Evolutionary conservation across 2,888 invertebrate genomes (phyloP), one percentile per base, ranked within the genome.

Genomic region (Ophion obscuratus): DNA sequence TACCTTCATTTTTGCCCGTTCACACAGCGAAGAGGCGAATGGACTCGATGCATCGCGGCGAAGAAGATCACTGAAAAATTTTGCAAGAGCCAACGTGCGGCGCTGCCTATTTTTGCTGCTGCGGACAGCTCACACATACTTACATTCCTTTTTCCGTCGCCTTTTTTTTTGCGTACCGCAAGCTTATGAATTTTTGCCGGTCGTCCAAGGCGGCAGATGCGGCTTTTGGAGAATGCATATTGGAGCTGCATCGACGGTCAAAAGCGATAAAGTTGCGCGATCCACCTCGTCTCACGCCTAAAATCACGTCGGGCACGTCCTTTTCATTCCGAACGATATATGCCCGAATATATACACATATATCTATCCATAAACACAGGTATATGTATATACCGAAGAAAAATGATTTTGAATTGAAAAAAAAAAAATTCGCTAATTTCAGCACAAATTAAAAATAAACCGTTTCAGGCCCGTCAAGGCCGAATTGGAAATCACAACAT

Each of bases 161-260:
- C n/a, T n/a, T 24, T 53, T 61, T 85, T 74, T 67, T 71, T 74
- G 11, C 40, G 17, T 83, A 62, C 57, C 66, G 53, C 77, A 14
- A 83, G 84, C 84, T 87, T 88, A 86, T 86, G 86, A 84, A 86
- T 86, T 88, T 88, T 88, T 86, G 84, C 86, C 74, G 11, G 80
- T 83, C 83, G 83, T 79, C 85, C 80, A 83, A 36, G 20, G 36
- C 61, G 59, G 44, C 40, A 27, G 75, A 64, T 40, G 31, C n/a
- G 11, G 20, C 27, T 67, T 77, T 77, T 7, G 27, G 31, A 31
- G 27, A 64, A 64, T 66, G n/a, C 31, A 24, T 44, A 61, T 62
- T 10, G 14, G 14, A 14, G 47, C 5, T 44, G 53, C 27, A 11
- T 57, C 9, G 10, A 77, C 11, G 36, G 14, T 7, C 40, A 6